Percentiles rank a stretch among this genome's conserved stretches.
These are phyloP conservation scores for Orchesella cincta DNA, from an alignment of 1,140 invertebrate species.

Conservation along the genomic window DNA sequence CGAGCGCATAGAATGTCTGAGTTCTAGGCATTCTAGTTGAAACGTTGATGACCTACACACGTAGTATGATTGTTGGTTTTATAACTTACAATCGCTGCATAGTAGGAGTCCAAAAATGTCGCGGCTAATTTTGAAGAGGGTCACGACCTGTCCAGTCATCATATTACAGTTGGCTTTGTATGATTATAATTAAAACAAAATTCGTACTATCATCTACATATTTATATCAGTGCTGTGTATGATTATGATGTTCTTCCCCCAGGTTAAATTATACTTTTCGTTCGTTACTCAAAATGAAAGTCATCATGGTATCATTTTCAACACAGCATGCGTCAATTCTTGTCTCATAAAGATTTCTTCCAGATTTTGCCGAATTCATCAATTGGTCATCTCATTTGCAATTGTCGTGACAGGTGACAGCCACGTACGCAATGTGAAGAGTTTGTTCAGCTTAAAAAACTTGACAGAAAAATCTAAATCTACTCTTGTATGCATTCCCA, in stretches of 20 bases:
- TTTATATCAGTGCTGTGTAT: background rate
- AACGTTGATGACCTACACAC: background rate
- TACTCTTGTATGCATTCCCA: too few relatives aligned
- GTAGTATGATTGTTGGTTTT: background rate
- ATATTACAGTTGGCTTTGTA: too few relatives aligned
- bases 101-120: background rate
- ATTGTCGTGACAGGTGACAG: too few relatives aligned
- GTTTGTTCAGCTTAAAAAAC: too few relatives aligned
- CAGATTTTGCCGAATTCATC: too few relatives aligned
- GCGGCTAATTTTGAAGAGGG: background rate
- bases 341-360: too few relatives aligned
- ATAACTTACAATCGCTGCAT: background rate
- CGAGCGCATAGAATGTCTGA: background rate
- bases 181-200: slow-evolving; percentile 1
- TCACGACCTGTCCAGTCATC: slow-evolving; percentile 16
- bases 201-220: background rate
- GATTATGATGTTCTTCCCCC: background rate
- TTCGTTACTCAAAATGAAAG: too few relatives aligned
- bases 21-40: background rate
- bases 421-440: too few relatives aligned
- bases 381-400: too few relatives aligned
- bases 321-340: too few relatives aligned
- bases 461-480: too few relatives aligned
- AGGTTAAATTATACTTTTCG: background rate
- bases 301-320: too few relatives aligned